Base-by-base conservation (phyloP, 2,113 vertebrate genomes). In the Prunella fulvescens region DNA sequence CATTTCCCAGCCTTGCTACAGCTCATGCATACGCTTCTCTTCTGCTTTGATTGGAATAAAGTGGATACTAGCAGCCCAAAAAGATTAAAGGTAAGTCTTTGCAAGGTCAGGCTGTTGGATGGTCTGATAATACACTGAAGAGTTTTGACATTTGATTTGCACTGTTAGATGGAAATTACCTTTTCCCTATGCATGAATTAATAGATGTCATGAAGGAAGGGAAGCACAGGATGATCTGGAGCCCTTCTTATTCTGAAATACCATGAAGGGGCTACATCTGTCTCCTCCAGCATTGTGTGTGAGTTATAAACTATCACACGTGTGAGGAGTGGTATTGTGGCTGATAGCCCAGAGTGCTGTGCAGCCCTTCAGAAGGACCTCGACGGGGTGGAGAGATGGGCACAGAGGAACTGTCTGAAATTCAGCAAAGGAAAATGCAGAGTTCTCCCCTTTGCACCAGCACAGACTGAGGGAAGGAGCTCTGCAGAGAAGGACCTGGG, bases 301-400 rank as follows among this genome's bases (percentile, higher is more conserved):
- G 33, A 33, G 39, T 54, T 70, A 48, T 54, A 28, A 57, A 20
- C 28, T 76, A 15, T 65, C 14, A 24, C 31, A 18, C 3, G 7
- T 4, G 3, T 64, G 81, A 70, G 62, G 40, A 79, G 4, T 29
- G 16, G 14, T 19, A 37, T 3, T 77, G 62, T 56, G 35, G n/a
- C 56, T 0, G 0, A 26, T 26, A 69, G 11, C 48, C 40, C 40
- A 15, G 18, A 16, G 29, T 24, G 35, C 54, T 76, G 48, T 61
- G 31, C 48, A 56, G 62, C 48, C 35, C 35, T 62, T 62, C 79
- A 37, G 54, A 56, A 69, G 17, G 47, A 54, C 35, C 18, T 42
- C 0, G 0, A 9, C 0, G 1, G 20, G 12, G 14, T 31, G 24
- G 40, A 82, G 70, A 47, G 22, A 48, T 26, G 70, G 22, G 20